Percentiles rank a stretch among this genome's conserved stretches.
These are phyloP conservation scores for Phanerotoma sp. DNA, from an alignment of 2,888 invertebrate genomes.

Conservation along the genomic window DNA sequence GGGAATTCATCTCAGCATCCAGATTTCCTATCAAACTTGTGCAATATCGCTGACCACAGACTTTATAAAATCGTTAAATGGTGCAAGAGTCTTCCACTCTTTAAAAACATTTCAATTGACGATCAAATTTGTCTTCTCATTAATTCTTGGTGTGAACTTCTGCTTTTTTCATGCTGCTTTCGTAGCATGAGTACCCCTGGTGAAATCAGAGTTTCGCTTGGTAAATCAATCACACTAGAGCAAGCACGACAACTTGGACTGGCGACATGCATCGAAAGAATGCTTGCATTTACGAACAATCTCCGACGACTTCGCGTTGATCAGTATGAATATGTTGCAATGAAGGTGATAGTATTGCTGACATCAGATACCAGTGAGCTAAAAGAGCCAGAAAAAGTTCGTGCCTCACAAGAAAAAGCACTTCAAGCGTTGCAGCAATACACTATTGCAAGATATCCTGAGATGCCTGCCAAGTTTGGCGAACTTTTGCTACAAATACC, in stretches of 20 bases:
- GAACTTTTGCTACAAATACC: constrained; percentile 90
- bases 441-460: constrained; percentile 87
- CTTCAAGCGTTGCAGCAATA: constrained; percentile 90
- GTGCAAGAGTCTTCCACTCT: constrained; percentile 96
- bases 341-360: constrained; percentile 66
- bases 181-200: constrained; percentile 89
- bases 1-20: constrained; percentile 61
- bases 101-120: constrained; percentile 96
- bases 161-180: constrained; percentile 91
- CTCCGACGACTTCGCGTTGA: constrained; percentile 86
- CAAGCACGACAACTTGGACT: constrained; percentile 74
- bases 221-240: constrained; percentile 66
- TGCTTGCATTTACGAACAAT: constrained; percentile 94
- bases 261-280: constrained; percentile 87
- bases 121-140: constrained; percentile 96
- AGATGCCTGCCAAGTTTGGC: constrained; percentile 92
- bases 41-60: constrained; percentile 92
- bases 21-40: constrained; percentile 85
- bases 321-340: constrained; percentile 93
- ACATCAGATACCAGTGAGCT: constrained; percentile 84
- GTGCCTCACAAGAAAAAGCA: constrained; percentile 92
- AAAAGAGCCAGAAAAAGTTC: constrained; percentile 90
- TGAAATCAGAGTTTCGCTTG: constrained; percentile 75
- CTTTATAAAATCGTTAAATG: constrained; percentile 97
- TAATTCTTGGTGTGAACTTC: constrained; percentile 95